Evolutionary conservation across 2,888 invertebrate genomes (phyloP).

Genomic region (Agriopis marginaria): DNA sequence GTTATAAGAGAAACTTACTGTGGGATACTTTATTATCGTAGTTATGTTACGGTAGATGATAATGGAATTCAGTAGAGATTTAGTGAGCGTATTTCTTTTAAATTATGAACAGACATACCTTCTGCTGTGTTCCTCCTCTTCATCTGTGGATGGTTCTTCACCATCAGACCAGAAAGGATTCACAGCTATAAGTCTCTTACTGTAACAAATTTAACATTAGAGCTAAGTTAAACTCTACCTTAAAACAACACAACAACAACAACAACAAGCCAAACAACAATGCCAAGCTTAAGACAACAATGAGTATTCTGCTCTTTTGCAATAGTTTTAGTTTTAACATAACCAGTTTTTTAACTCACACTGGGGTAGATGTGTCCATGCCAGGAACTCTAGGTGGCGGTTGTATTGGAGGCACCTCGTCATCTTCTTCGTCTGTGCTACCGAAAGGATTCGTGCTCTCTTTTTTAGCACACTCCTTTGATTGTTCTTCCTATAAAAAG

Average conservation of each 20-base stretch:
- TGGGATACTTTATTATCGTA: no score
- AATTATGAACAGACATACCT: constrained; percentile 54
- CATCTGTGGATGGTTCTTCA: constrained; percentile 88
- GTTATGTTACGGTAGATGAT: background rate
- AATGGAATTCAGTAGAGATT: background rate
- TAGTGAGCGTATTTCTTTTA: background rate
- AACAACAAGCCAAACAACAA: no score
- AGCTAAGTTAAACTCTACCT: no score
- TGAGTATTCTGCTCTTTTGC: no score
- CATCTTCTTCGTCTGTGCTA: constrained; percentile 88
- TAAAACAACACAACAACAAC: no score
- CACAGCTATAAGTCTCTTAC: constrained; percentile 83
- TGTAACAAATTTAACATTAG: constrained; percentile 46
- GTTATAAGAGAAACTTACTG: no score
- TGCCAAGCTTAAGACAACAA: no score
- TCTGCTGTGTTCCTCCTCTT: constrained; percentile 70
- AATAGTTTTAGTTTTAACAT: background rate
- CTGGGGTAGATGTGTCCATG: constrained; percentile 59
- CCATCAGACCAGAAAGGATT: constrained; percentile 93
- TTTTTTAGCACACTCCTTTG: constrained; percentile 60
- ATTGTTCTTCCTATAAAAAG: constrained; percentile 28
- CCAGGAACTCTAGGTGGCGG: constrained; percentile 55
- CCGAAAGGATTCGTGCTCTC: constrained; percentile 90
- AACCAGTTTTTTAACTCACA: constrained; percentile 58
- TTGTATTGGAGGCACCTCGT: constrained; percentile 69